These are phyloP conservation scores for Limnephilus marmoratus DNA, from an alignment of 2,888 invertebrate genomes.

Conservation along the genomic window DNA sequence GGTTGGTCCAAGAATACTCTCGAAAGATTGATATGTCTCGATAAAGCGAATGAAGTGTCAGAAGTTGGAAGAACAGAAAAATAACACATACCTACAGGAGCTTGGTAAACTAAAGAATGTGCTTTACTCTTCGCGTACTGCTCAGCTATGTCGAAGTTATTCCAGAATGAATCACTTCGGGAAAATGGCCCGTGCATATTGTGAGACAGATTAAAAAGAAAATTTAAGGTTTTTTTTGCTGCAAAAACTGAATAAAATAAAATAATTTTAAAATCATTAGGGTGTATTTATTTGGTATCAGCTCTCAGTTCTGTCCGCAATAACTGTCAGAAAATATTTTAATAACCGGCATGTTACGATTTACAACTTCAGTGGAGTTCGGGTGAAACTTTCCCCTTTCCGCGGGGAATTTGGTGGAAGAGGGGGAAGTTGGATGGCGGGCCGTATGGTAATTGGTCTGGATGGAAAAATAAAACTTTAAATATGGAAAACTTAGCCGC, in stretches of 20 bases:
- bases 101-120: too few species aligned
- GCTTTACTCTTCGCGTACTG: too few species aligned
- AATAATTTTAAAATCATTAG: background rate
- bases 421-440: slow-evolving; percentile 43
- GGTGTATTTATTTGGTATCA: background rate
- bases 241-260: too few species aligned
- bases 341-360: slow-evolving; percentile 38
- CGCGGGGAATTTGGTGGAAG: background rate
- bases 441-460: slow-evolving; percentile 60
- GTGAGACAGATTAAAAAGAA: background rate
- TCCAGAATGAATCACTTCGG: too few species aligned
- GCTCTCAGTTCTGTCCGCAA: background rate
- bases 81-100: too few species aligned
- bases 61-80: too few species aligned
- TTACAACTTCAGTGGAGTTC: slow-evolving; percentile 26
- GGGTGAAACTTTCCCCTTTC: slow-evolving; percentile 5
- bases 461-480: slow-evolving; percentile 49
- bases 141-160: too few species aligned
- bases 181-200: too few species aligned
- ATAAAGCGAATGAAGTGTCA: too few species aligned
- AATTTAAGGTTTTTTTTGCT: too few species aligned
- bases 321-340: slow-evolving; percentile 43
- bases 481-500: slow-evolving; percentile 54
- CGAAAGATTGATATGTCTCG: too few species aligned
- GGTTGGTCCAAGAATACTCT: too few species aligned